Base-by-base conservation (phyloP, 2,888 invertebrate species). In the Portevinia maculata region DNA sequence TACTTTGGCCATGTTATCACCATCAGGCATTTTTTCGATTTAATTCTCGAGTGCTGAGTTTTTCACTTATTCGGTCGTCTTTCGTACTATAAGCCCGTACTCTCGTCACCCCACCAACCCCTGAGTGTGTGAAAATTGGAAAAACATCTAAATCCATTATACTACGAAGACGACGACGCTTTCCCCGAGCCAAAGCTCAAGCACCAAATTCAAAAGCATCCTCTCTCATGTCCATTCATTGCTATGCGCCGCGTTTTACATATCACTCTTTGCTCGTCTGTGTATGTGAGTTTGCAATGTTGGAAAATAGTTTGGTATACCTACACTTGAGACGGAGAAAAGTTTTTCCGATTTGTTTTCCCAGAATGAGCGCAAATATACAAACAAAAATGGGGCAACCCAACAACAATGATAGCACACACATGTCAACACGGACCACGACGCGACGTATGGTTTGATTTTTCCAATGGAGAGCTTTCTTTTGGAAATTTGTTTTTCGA, bases 121-220 rank as follows among this genome's bases (percentile, higher is more conserved):
- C 13, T 17, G 62, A 62, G 32, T 39, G 44, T 67, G 44, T 71
- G 53, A 78, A 83, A 78, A 83, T 83, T 78, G 83, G 78, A 73
- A 83, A 83, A 83, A 83, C 71, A 83, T 83, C 83, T 67, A 78
- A 83, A 83, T 83, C 83, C 83, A 78, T 83, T 83, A 83, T 30
- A 62, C 69, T 62, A 52, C 39, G 9, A 44, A 32, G 30, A 52
- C 39, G 6, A 44, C 46, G 30, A 78, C 46, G 41, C 28, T 65
- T 59, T 64, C 55, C 44, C 48, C 50, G 62, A 41, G 44, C 70
- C 41, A 71, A 34, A 52, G 53, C 53, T 32, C 52, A 37, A 75
- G n/a, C 5, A 32, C 34, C 48, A 11, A 39, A 13, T 34, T 28
- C 53, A 44, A 46, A 55, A 46, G 50, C 15, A 55, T 41, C 44